Base-by-base conservation (phyloP, 2,888 invertebrate genomes). In the Pollenia amentaria region DNA sequence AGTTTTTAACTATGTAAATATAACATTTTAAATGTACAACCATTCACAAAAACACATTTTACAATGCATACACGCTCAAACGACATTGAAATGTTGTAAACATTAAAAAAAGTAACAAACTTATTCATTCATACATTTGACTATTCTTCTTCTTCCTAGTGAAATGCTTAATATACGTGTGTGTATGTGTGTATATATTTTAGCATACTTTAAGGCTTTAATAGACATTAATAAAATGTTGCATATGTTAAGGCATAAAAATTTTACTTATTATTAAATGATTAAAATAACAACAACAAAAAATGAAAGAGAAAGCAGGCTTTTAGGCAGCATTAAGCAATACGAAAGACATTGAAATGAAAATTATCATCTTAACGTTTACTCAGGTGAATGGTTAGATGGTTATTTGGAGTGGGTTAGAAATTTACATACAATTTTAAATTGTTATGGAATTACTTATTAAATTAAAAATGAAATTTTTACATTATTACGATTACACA, bases 201-300 rank as follows among this genome's bases (percentile, higher is more conserved):
- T 60, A 79, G 79, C 83, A 87, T 83, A 80, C 86, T 80, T 87
- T 80, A 62, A 77, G 65, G 76, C 53, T 65, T 60, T 60, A 65
- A 70, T 83, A 86, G 83, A 83, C 80, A 77, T 72, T 84, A 84
- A 87, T 67, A 62, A 86, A 86, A 83, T 76, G 86, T 77, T 87
- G 80, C 86, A 84, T 87, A 84, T 72, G 67, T 73, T 87, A 55
- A 83, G 86, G 75, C 76, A 67, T 76, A 8, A 48, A 57, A 53
- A n/a, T 46, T 83, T 9, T 75, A 48, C 57, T 40, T 60, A 72
- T 86, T 75, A 84, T 75, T 84, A 78, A 75, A 78, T 82, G 78
- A 81, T 75, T 46, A 81, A 77, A 65, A 51, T 18, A 79, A 44
- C 69, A 60, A 55, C 10, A 14, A 21, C 14, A 62, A 51, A 69